Conservation (phyloP, 1,140 invertebrate genomes). For the Eubasilissa regina region DNA sequence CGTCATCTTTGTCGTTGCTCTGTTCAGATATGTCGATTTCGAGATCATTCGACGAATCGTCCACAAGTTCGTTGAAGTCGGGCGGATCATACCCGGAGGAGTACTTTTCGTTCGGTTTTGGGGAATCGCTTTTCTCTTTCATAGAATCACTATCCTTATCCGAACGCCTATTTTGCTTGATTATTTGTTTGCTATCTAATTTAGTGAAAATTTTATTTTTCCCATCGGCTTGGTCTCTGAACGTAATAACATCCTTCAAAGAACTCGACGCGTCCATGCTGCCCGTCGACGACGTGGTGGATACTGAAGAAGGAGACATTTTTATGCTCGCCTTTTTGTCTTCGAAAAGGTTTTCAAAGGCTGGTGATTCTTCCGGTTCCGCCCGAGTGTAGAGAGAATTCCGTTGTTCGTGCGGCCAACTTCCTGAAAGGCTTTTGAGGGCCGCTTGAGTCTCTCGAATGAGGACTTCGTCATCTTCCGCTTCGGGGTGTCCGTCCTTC, state of each 20-base stretch:
- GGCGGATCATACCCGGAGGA: constrained; percentile 78
- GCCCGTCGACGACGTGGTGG: constrained; percentile 74
- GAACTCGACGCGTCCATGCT: constrained; percentile 76
- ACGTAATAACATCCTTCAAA: constrained; percentile 78
- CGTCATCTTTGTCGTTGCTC: constrained; percentile 70
- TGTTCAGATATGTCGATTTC: constrained; percentile 85
- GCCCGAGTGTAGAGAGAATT: constrained; percentile 76
- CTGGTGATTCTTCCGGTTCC: constrained; percentile 83
- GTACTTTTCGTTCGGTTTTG: constrained; percentile 66
- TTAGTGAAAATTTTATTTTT: constrained; percentile 62
- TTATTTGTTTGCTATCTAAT: constrained; percentile 62
- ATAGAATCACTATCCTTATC: constrained; percentile 65
- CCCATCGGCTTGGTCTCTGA: constrained; percentile 72
- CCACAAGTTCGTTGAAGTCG: constrained; percentile 85
- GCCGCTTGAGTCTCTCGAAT: constrained; percentile 91
- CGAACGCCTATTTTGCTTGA: constrained; percentile 65
- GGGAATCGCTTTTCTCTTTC: constrained; percentile 63
- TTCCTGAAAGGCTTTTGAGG: constrained; percentile 86
- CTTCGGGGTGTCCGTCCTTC: constrained; percentile 60
- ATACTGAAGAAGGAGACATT: constrained; percentile 76
- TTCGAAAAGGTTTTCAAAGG: constrained; percentile 88
- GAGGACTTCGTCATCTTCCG: constrained; percentile 83
- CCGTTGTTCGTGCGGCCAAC: constrained; percentile 80
- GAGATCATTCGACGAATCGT: constrained; percentile 84
- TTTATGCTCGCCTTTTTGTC: constrained; percentile 81